Conservation (phyloP, 2,888 invertebrate species). For the Tribolium freemani region DNA sequence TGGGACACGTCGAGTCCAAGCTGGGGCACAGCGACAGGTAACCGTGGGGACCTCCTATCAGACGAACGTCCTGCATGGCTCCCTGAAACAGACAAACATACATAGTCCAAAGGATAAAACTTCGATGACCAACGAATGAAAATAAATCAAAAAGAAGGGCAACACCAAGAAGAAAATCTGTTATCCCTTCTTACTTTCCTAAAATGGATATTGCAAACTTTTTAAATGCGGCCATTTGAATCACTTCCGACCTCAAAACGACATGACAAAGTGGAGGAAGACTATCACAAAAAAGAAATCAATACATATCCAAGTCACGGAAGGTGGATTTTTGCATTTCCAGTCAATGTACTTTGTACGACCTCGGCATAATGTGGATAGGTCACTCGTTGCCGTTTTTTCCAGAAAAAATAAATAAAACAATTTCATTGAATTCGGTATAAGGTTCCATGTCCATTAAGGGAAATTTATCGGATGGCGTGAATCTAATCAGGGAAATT, state of each 20-base stretch:
- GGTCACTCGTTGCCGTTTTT: conserved; percentile 9
- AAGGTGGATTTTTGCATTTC: background rate
- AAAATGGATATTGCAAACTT: background rate
- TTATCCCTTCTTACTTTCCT: too few species aligned
- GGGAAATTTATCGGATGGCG: conserved; percentile 16
- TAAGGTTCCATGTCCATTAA: conserved; percentile 29
- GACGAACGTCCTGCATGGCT: conserved; percentile 87
- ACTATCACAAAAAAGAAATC: conserved; percentile 11
- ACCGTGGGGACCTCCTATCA: conserved; percentile 89
- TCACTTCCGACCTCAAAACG: conserved; percentile 9
- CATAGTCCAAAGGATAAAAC: background rate
- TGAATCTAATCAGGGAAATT: conserved; percentile 19
- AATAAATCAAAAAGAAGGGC: background rate
- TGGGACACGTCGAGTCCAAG: conserved; percentile 89
- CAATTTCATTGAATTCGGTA: conserved; percentile 20
- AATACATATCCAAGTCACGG: conserved; percentile 15
- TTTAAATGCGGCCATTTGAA: background rate
- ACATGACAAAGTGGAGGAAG: conserved; percentile 6
- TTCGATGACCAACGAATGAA: too few species aligned
- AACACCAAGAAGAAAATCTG: background rate
- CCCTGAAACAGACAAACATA: conserved; percentile 73
- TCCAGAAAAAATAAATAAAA: background rate
- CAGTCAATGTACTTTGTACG: conserved; percentile 24
- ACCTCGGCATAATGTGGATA: conserved; percentile 6
- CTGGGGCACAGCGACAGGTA: conserved; percentile 89